A percentile compares a stretch with the other conserved stretches of the same genome.
Evolutionary conservation across 2,888 invertebrate genomes (phyloP).

Genomic region (Thecocarcelia acutangulata): DNA sequence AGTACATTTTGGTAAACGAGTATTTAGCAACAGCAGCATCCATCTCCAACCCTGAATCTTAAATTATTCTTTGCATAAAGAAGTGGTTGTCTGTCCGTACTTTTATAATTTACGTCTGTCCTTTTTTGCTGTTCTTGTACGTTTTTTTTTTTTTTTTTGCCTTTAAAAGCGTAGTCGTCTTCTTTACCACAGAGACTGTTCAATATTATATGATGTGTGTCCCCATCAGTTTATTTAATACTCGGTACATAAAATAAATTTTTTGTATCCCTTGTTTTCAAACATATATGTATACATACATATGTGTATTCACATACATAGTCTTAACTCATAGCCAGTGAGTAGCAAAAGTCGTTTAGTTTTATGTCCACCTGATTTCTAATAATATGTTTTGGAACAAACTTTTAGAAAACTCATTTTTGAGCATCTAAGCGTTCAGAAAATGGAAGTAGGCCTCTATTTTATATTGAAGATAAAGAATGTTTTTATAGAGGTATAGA

Average conservation of each 20-base stretch:
- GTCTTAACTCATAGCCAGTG: not conserved
- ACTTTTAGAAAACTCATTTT: too few species aligned
- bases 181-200: constrained; percentile 54
- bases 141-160: constrained; percentile 1
- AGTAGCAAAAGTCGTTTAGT: constrained; percentile 9
- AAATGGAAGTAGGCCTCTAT: too few species aligned
- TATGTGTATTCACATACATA: not conserved
- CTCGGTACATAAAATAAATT: constrained; percentile 18
- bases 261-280: constrained; percentile 39
- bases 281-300: not conserved
- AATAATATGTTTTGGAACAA: too few species aligned
- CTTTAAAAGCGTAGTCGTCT: constrained; percentile 48
- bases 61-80: constrained; percentile 55
- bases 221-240: constrained; percentile 52
- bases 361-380: too few species aligned
- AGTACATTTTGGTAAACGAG: constrained; percentile 30
- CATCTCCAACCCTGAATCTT: constrained; percentile 62
- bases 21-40: constrained; percentile 63
- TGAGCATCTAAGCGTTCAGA: too few species aligned
- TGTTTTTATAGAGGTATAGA: too few species aligned
- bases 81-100: constrained; percentile 36
- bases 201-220: constrained; percentile 57
- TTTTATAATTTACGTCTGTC: constrained; percentile 45
- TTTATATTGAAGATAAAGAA: too few species aligned
- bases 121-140: constrained; percentile 8